Base-by-base conservation (phyloP, 2,797 vertebrate genomes). In the Spheniscus humboldti region DNA sequence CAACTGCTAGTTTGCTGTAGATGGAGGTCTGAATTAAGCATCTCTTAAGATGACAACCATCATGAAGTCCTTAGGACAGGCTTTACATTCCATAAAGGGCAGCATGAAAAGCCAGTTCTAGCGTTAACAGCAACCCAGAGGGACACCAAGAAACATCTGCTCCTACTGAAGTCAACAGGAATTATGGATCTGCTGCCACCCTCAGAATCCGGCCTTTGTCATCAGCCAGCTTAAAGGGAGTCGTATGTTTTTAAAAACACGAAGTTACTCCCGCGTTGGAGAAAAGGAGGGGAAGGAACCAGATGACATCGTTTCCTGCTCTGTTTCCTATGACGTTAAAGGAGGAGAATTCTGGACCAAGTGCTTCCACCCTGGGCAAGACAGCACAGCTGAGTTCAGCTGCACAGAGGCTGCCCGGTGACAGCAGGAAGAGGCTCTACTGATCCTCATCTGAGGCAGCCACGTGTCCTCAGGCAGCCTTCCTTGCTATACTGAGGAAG, bases 221-320 rank as follows among this genome's bases (percentile, higher is more conserved):
- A 67, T 3, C 89, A 74, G 88, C 9, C 93, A 93, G 73, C 55
- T 48, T 19, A 8, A 22, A 73, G 39, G 80, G 33, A 90, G 76
- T 2, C 76, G 81, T 28, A 10, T 84, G 73, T 41, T 86, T 90
- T 66, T 3, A 55, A 63, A 76, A 80, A 75, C 79, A 35, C 35
- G 7, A 37, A 73, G 69, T 48, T 33, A 20, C n/a, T 82, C 50
- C 86, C 0, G 1, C 0, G 0, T 7, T 37, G 68, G 74, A 90
- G 76, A 41, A 12, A 30, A 68, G 76, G 52, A 64, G 43, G 73
- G 62, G 69, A 94, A 82, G 81, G 79, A 76, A 39, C 5, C 82
- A 89, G 66, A 72, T 90, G 86, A 88, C 90, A 94, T 59, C 2
- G n/a, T 10, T 94, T 95, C 96, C 94, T 92, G 86, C 77, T 47